phyloP scores from a whole-genome alignment of 1,140 invertebrate genomes.

The silkworm (Bombyx mori) region DNA sequence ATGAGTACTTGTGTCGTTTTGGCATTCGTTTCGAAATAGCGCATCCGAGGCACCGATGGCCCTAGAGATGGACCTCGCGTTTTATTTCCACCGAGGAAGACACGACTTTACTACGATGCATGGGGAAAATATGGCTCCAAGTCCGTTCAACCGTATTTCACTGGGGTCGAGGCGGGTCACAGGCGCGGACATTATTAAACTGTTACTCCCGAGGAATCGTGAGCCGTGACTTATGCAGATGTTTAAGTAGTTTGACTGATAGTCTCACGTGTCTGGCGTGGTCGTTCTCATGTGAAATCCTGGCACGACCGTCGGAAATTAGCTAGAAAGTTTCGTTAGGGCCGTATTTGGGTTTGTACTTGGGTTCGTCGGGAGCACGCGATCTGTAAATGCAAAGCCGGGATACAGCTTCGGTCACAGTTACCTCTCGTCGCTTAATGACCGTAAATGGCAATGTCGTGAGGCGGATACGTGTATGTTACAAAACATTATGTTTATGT shows the following conservation, averaged over 20 bases:
- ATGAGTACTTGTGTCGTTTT: conserved; percentile 25
- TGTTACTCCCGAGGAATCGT: conserved; percentile 59
- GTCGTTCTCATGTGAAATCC: conserved; percentile 61
- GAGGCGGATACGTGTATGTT: too few relatives aligned
- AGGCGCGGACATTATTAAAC: conserved; percentile 66
- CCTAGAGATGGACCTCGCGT: conserved; percentile 65
- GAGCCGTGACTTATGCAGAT: conserved; percentile 67
- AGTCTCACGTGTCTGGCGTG: conserved; percentile 57
- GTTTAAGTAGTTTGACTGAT: conserved; percentile 68
- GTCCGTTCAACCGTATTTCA: conserved; percentile 65
- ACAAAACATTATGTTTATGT: too few relatives aligned
- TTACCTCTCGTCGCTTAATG: too few relatives aligned
- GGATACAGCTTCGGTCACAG: too few relatives aligned
- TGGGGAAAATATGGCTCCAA: conserved; percentile 63
- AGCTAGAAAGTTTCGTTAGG: conserved; percentile 53
- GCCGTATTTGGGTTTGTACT: conserved; percentile 23
- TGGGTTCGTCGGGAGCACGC: neutral
- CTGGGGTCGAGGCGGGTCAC: conserved; percentile 50
- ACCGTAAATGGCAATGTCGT: too few relatives aligned
- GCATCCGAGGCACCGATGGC: conserved; percentile 66
- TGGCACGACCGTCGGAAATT: conserved; percentile 55
- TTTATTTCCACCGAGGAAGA: conserved; percentile 69
- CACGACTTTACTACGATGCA: conserved; percentile 63
- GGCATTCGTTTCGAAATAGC: conserved; percentile 36
- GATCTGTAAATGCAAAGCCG: too few relatives aligned